phyloP scores from a whole-genome alignment of 2,113 vertebrate species.

The Chionodraco myersi region DNA sequence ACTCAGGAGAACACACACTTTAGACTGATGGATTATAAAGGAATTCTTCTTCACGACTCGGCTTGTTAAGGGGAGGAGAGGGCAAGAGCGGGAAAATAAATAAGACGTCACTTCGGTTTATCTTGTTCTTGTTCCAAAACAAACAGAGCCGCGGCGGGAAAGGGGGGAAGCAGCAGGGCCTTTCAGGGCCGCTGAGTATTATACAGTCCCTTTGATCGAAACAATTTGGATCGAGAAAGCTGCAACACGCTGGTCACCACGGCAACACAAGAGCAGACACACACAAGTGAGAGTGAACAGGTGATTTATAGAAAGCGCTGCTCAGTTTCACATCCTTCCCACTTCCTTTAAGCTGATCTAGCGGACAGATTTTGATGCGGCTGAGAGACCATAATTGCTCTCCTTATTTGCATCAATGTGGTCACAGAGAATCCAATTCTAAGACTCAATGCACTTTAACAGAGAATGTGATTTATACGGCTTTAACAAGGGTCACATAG shows the following conservation, averaged over 20 bases:
- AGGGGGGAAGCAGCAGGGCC: constrained; percentile 75
- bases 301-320: constrained; percentile 81
- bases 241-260: constrained; percentile 48
- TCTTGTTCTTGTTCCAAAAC: constrained; percentile 92
- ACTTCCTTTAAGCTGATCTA: constrained; percentile 74
- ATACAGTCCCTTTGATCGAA: constrained; percentile 52
- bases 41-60: constrained; percentile 87
- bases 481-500: constrained; percentile 50
- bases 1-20: constrained; percentile 79
- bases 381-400: constrained; percentile 64
- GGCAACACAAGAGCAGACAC: constrained; percentile 64
- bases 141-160: constrained; percentile 86
- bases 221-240: constrained; percentile 39
- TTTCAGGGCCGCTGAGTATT: constrained; percentile 49
- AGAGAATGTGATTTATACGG: constrained; percentile 41
- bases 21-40: constrained; percentile 83
- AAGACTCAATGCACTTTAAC: constrained; percentile 20
- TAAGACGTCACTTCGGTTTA: constrained; percentile 88
- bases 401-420: constrained; percentile 56
- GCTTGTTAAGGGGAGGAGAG: constrained; percentile 84
- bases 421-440: constrained; percentile 35
- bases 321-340: constrained; percentile 79
- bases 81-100: constrained; percentile 87
- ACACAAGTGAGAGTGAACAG: constrained; percentile 75
- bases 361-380: constrained; percentile 60